A percentile compares a stretch with the other conserved stretches of the same genome.
These are phyloP conservation scores for Bombus terrestris DNA, from an alignment of 1,140 invertebrate genomes.

Conservation along the genomic window DNA sequence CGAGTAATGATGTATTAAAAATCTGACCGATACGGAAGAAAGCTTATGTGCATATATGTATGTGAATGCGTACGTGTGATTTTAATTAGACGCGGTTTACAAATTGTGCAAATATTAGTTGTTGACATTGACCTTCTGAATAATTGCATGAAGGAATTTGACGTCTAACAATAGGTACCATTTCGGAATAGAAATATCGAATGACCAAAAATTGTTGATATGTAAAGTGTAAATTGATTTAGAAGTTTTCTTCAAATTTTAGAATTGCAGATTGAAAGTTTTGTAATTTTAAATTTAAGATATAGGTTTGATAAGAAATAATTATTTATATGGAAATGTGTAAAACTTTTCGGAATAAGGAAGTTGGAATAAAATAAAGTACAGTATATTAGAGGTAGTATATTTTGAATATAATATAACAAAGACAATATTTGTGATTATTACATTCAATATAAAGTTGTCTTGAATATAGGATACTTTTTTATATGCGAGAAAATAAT, in stretches of 20 bases:
- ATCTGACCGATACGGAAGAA: no score
- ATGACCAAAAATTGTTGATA: neutral
- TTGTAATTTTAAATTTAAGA: neutral
- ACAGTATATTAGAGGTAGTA: neutral
- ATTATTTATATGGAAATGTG: neutral
- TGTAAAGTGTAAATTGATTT: neutral
- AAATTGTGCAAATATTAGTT: neutral
- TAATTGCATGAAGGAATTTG: neutral
- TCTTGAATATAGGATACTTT: neutral
- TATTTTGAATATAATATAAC: neutral
- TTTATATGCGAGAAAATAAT: neutral
- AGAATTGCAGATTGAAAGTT: neutral
- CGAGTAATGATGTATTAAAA: neutral
- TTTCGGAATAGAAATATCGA: neutral
- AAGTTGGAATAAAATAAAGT: neutral
- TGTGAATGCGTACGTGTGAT: no score
- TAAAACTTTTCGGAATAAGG: neutral
- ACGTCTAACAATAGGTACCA: no score
- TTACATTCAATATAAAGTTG: neutral
- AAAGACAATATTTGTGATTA: neutral
- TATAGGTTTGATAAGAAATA: neutral
- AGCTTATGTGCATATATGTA: neutral
- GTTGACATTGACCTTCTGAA: neutral
- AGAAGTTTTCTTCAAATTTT: neutral
- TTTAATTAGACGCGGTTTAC: neutral